Conservation (phyloP, 2,797 vertebrate species). For the Saxicola maurus region DNA sequence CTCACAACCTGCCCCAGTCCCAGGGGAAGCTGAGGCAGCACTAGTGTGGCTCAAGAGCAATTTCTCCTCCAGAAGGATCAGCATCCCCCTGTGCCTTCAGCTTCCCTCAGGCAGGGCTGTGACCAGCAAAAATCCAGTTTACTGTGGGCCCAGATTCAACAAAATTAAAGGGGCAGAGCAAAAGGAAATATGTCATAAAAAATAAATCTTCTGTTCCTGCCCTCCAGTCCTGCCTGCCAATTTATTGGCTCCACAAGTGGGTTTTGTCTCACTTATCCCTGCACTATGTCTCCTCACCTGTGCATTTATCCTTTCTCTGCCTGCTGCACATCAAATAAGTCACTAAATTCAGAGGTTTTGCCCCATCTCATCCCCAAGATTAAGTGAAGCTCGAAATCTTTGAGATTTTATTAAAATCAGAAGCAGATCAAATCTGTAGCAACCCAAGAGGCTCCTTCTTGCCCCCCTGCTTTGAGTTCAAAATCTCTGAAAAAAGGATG, state of each 20-base stretch:
- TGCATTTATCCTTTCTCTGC: not conserved
- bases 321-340: not conserved
- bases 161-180: not conserved
- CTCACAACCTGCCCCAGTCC: not conserved
- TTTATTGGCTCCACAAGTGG: not conserved
- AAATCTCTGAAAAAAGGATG: not conserved
- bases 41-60: not conserved
- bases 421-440: not conserved
- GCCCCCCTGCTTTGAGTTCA: not conserved
- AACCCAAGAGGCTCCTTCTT: not conserved
- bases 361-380: not conserved
- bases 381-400: not conserved
- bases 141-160: not conserved
- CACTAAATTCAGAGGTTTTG: not conserved
- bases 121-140: accelerated
- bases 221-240: not conserved
- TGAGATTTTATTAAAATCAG: not conserved
- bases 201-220: not conserved
- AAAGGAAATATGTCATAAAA: not conserved
- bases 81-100: not conserved
- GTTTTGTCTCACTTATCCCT: not conserved
- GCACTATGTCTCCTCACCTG: not conserved
- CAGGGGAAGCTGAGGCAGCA: conserved; percentile 8
- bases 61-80: not conserved
- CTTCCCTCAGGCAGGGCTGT: not conserved